phyloP scores from a whole-genome alignment of 2,888 invertebrate species.

The Nemoura dubitans region DNA sequence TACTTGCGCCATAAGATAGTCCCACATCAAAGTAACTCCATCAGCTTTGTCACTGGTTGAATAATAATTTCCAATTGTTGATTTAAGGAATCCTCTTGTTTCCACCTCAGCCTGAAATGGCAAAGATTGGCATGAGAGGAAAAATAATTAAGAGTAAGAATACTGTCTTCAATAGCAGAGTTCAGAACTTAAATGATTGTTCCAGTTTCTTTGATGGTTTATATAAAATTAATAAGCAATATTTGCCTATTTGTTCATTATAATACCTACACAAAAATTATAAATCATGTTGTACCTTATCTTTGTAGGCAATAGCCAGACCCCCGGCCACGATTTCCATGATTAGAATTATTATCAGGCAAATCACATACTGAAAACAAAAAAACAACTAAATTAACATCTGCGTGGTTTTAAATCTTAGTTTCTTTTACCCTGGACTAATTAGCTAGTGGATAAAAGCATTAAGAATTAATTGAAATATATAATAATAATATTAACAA shows the following conservation, averaged over 20 bases:
- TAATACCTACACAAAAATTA: no score
- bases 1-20: conserved; percentile 72
- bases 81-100: conserved; percentile 68
- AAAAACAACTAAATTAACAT: conserved; percentile 50
- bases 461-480: neutral
- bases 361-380: conserved; percentile 72
- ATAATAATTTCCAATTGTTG: conserved; percentile 67
- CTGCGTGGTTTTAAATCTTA: neutral
- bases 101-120: conserved; percentile 66
- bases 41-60: conserved; percentile 66
- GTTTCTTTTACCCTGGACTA: neutral
- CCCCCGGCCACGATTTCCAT: conserved; percentile 73
- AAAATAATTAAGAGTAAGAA: no score
- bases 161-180: no score
- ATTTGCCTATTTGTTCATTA: no score
- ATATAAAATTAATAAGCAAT: no score
- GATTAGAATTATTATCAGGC: conserved; percentile 70
- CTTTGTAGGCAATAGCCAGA: conserved; percentile 71
- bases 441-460: neutral
- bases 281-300: conserved; percentile 64
- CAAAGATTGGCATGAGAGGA: neutral
- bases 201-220: no score
- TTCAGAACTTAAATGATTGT: no score
- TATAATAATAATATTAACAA: no score
- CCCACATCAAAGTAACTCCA: conserved; percentile 74